These are phyloP conservation scores for Hesperia comma DNA, from an alignment of 2,888 invertebrate genomes.

Conservation along the genomic window DNA sequence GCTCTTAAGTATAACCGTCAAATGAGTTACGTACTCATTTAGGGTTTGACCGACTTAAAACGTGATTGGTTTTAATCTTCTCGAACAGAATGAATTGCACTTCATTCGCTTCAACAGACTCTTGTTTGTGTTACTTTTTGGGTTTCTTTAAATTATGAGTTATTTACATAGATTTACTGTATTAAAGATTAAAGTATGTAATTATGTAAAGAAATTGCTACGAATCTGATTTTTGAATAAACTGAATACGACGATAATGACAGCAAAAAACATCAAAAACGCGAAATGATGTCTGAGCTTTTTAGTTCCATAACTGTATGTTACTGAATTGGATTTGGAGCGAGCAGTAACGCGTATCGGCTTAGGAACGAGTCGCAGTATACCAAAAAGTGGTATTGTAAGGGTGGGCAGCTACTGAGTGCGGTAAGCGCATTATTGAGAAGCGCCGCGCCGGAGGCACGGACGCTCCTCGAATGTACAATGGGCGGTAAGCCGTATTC, in stretches of 20 bases:
- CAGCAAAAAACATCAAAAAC: too few relatives aligned
- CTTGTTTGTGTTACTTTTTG: neutral
- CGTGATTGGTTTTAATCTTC: neutral
- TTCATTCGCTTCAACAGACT: neutral
- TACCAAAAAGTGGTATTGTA: slow-evolving; percentile 73
- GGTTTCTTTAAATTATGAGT: too few relatives aligned
- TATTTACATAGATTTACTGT: too few relatives aligned
- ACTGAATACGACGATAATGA: too few relatives aligned
- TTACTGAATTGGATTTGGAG: neutral
- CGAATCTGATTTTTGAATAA: too few relatives aligned
- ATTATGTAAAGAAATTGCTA: too few relatives aligned
- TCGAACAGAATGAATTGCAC: neutral
- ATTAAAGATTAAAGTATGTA: too few relatives aligned
- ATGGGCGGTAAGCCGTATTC: slow-evolving; percentile 74
- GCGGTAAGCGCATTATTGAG: slow-evolving; percentile 79
- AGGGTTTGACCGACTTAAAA: neutral
- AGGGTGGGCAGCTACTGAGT: slow-evolving; percentile 67
- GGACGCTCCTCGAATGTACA: slow-evolving; percentile 75
- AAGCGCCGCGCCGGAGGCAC: slow-evolving; percentile 62
- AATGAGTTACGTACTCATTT: neutral
- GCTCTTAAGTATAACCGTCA: neutral
- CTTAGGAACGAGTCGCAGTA: slow-evolving; percentile 67
- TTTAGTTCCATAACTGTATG: neutral
- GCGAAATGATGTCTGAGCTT: neutral
- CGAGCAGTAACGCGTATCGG: slow-evolving; percentile 68